A percentile compares a stretch with the other conserved stretches of the same genome.
Evolutionary conservation across 2,113 vertebrate genomes (phyloP).

Genomic region (Centropus bengalensis): DNA sequence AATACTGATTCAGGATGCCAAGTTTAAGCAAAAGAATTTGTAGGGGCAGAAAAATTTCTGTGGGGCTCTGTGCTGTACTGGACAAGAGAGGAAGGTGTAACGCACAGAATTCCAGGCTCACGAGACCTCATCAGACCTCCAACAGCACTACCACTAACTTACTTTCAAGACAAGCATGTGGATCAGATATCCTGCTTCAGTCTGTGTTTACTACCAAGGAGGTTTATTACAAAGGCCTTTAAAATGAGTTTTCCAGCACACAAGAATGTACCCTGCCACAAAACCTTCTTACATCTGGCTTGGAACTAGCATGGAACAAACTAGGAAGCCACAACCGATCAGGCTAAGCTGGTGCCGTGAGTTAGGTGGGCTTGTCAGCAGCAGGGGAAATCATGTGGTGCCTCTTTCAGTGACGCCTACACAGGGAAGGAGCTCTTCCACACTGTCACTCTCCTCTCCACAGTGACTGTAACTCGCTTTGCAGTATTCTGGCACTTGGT

Average conservation of each 20-base stretch:
- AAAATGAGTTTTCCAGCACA: neutral
- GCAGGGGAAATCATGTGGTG: no score
- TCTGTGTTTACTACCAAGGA: neutral
- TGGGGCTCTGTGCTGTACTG: neutral
- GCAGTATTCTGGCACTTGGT: no score
- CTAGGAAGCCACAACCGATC: no score
- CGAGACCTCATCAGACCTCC: neutral
- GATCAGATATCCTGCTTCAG: neutral
- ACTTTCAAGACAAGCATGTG: neutral
- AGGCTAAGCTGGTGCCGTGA: no score
- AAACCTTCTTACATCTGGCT: no score
- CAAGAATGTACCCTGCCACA: no score
- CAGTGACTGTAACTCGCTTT: no score
- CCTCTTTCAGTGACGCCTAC: no score
- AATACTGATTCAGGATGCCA: neutral
- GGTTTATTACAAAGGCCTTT: neutral
- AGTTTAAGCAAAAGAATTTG: neutral
- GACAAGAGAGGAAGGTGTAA: neutral
- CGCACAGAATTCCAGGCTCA: accelerated
- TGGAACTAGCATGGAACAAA: no score
- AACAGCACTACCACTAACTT: neutral
- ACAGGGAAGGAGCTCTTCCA: no score
- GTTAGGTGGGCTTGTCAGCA: no score
- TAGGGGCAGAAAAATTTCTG: neutral
- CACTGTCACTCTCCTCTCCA: no score